Evolutionary conservation across 2,888 invertebrate genomes (phyloP).

Genomic region (Chrysolina americana): DNA sequence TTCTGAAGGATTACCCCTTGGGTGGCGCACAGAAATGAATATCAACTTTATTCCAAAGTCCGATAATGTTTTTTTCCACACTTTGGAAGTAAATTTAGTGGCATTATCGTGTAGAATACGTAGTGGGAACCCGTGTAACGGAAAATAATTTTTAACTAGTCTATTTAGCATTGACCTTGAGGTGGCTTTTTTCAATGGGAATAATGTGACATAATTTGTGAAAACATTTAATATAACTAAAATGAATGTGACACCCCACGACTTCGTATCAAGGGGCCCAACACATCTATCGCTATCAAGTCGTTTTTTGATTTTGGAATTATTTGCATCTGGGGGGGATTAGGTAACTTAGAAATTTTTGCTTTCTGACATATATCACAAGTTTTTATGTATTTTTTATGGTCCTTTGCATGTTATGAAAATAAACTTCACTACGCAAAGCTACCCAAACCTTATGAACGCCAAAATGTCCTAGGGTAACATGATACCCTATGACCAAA

Average conservation of each 20-base stretch:
- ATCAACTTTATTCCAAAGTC: too few species aligned
- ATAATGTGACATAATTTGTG: too few species aligned
- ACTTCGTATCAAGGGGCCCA: background rate
- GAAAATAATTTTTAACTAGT: too few species aligned
- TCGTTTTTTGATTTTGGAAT: background rate
- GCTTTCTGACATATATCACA: background rate
- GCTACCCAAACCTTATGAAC: too few species aligned
- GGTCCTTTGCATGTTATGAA: background rate
- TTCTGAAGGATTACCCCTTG: background rate
- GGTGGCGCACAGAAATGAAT: background rate
- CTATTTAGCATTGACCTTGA: too few species aligned
- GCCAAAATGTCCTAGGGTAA: too few species aligned
- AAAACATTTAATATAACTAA: too few species aligned
- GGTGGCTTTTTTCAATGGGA: too few species aligned
- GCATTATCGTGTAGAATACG: slow-evolving; percentile 4
- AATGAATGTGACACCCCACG: background rate
- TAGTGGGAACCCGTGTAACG: background rate
- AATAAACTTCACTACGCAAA: background rate
- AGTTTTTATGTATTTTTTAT: background rate
- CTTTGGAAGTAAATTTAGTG: too few species aligned
- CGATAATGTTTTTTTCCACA: background rate
- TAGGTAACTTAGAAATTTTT: background rate
- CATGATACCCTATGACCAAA: background rate
- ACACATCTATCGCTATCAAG: background rate
- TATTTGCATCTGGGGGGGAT: background rate